Evolutionary conservation across 2,797 vertebrate genomes (phyloP).

Genomic region (Gymnopithys bicolor): DNA sequence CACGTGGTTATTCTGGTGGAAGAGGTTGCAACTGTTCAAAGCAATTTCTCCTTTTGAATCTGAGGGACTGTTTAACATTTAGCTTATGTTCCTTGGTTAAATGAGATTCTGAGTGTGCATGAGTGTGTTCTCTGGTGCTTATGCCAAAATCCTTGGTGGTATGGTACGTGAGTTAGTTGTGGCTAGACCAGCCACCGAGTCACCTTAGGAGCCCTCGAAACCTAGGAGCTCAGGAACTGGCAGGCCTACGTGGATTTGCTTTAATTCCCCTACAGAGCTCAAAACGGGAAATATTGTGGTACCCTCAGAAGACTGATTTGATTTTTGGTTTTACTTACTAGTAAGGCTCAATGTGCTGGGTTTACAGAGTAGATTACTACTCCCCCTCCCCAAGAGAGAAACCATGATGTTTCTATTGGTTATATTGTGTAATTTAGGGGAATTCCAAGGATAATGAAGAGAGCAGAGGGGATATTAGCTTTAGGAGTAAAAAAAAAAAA

Average conservation of each 20-base stretch:
- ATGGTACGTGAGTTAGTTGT: background rate
- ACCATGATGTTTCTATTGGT: background rate
- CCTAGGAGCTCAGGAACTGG: background rate
- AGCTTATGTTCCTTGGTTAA: background rate
- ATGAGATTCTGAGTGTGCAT: background rate
- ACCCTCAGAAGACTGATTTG: background rate
- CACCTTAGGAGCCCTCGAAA: background rate
- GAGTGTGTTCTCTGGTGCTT: background rate
- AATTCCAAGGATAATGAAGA: background rate
- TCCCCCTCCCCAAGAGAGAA: background rate
- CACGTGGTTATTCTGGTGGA: rapidly evolving
- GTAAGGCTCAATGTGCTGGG: background rate
- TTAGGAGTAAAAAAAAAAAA: background rate
- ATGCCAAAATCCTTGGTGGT: background rate
- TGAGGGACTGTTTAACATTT: background rate
- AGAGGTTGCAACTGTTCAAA: background rate
- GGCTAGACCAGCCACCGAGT: background rate
- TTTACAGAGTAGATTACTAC: background rate
- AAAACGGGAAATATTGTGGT: background rate
- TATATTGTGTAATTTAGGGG: background rate
- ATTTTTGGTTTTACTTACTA: background rate
- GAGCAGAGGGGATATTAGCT: background rate
- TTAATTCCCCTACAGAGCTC: background rate
- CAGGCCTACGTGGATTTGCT: background rate
- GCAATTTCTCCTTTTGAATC: background rate